Conservation (phyloP, 1,140 invertebrate species). For the Gerris buenoi region DNA sequence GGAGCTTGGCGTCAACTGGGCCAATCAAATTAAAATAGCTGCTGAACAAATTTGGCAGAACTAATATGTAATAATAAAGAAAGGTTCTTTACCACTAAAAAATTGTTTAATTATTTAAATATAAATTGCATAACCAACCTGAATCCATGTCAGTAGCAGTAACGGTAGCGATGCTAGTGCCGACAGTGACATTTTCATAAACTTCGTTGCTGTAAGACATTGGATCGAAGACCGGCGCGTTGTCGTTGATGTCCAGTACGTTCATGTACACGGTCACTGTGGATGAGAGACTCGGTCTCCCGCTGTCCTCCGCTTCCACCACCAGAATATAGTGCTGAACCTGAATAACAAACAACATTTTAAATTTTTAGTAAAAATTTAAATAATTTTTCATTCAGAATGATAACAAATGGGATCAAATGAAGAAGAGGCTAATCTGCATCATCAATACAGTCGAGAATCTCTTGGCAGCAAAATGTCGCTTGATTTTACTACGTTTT, state of each 20-base stretch:
- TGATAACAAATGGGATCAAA: too few species aligned
- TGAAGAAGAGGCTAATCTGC: too few species aligned
- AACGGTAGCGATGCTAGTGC: constrained; percentile 61
- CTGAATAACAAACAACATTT: too few species aligned
- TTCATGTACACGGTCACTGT: constrained; percentile 86
- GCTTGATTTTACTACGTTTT: too few species aligned
- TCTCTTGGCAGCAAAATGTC: too few species aligned
- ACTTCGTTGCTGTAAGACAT: constrained; percentile 78
- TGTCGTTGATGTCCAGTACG: constrained; percentile 88
- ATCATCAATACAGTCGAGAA: too few species aligned
- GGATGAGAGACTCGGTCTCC: constrained; percentile 71
- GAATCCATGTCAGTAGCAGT: constrained; percentile 82
- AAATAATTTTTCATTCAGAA: too few species aligned
- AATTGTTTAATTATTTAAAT: neutral
- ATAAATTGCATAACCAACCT: constrained; percentile 36
- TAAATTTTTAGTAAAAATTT: too few species aligned
- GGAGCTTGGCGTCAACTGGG: too few species aligned
- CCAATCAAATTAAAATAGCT: too few species aligned
- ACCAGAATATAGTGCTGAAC: constrained; percentile 86
- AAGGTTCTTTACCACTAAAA: neutral
- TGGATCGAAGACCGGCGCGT: constrained; percentile 78
- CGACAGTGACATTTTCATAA: constrained; percentile 68
- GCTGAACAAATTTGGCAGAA: too few species aligned
- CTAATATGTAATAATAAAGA: too few species aligned
- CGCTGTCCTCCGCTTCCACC: constrained; percentile 78